Conservation (phyloP, 2,888 invertebrate species). For the Agelastica alni region DNA sequence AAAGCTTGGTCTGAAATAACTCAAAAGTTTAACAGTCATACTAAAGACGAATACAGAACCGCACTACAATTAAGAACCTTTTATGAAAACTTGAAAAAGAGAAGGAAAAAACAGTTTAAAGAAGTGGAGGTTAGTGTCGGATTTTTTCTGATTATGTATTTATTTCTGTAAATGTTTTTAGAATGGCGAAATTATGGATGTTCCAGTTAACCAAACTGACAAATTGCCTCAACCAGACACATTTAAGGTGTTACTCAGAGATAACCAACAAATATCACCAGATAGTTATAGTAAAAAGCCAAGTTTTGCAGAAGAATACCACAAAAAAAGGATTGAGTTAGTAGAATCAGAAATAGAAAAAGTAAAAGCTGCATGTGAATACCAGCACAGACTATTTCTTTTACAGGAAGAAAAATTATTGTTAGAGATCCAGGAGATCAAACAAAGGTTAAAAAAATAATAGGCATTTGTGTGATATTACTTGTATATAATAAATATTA, state of each 20-base stretch:
- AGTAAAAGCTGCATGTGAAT: conserved; percentile 18
- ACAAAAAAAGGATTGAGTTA: conserved; percentile 16
- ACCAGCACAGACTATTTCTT: conserved; percentile 22
- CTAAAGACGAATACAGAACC: conserved; percentile 19
- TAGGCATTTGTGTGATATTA: not conserved
- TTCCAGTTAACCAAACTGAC: conserved; percentile 4
- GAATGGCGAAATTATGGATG: conserved; percentile 11
- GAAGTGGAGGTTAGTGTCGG: conserved; percentile 6
- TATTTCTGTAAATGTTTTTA: conserved; percentile 2
- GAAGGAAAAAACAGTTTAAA: conserved; percentile 13
- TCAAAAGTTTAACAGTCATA: conserved; percentile 18
- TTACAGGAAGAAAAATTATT: conserved; percentile 24
- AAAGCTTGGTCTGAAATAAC: conserved; percentile 24
- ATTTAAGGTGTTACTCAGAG: not conserved
- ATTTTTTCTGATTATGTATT: not conserved
- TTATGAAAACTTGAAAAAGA: conserved; percentile 24
- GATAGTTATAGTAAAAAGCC: conserved; percentile 6
- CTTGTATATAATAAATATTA: not conserved
- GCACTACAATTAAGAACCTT: conserved; percentile 19
- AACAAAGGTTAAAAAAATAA: conserved; percentile 12
- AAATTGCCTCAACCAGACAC: conserved; percentile 5
- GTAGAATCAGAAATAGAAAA: conserved; percentile 21
- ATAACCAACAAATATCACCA: not conserved
- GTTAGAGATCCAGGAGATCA: conserved; percentile 26
- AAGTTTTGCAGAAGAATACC: conserved; percentile 18